Percentiles rank a stretch among this genome's conserved stretches.
Conservation (phyloP, 2,888 invertebrate genomes). For the Scrobipalpa costella region DNA sequence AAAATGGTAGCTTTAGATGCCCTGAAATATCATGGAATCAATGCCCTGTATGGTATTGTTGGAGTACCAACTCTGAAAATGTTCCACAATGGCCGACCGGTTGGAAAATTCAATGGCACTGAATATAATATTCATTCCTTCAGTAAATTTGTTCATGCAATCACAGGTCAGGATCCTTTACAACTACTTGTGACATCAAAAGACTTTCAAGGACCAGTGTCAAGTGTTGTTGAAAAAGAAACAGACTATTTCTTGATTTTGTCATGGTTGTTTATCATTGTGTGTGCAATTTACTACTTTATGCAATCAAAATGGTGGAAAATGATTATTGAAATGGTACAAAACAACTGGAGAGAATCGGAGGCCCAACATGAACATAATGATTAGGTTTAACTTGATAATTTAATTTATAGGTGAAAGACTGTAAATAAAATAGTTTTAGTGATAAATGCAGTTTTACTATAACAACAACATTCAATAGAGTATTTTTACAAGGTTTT, state of each 20-base stretch:
- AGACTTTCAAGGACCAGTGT: slow-evolving; percentile 90
- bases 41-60: slow-evolving; percentile 94
- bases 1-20: slow-evolving; percentile 96
- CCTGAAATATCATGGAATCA: slow-evolving; percentile 89
- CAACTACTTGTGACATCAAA: slow-evolving; percentile 86
- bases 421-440: slow-evolving; percentile 27
- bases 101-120: slow-evolving; percentile 91
- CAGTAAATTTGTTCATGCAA: slow-evolving; percentile 87
- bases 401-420: slow-evolving; percentile 29
- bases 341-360: slow-evolving; percentile 93
- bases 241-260: slow-evolving; percentile 90
- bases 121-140: slow-evolving; percentile 90
- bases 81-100: slow-evolving; percentile 93
- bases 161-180: slow-evolving; percentile 86
- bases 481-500: background rate
- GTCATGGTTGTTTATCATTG: slow-evolving; percentile 92
- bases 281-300: slow-evolving; percentile 88
- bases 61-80: slow-evolving; percentile 94
- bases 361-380: slow-evolving; percentile 91
- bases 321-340: slow-evolving; percentile 90
- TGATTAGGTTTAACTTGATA: slow-evolving; percentile 67
- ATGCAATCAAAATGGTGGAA: slow-evolving; percentile 89
- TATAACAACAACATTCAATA: background rate
- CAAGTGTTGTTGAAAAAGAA: slow-evolving; percentile 87
- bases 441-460: slow-evolving; percentile 14